phyloP scores from a whole-genome alignment of 2,888 invertebrate genomes.

The Lasioglossum villosulum region DNA sequence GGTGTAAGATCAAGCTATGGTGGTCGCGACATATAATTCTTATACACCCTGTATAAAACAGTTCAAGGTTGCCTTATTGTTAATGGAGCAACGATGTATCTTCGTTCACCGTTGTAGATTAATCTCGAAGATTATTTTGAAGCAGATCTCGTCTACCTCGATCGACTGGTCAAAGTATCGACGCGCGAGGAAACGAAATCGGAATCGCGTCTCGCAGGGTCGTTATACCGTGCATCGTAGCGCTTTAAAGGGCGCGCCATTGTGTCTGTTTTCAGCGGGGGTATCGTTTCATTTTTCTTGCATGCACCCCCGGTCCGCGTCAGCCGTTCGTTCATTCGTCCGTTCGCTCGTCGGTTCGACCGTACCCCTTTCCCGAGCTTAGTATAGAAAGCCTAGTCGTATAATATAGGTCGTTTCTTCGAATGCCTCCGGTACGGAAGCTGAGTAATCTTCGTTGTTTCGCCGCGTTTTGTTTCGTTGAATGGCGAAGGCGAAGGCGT shows the following conservation, averaged over 20 bases:
- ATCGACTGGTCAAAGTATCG: neutral
- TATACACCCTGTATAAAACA: neutral
- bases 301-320: neutral
- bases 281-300: constrained; percentile 27
- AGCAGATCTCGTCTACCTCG: neutral
- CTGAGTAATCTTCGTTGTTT: constrained; percentile 62
- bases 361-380: constrained; percentile 23
- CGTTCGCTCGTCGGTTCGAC: constrained; percentile 1
- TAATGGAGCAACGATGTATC: too few relatives aligned
- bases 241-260: constrained; percentile 37
- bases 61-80: neutral
- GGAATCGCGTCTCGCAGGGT: constrained; percentile 28
- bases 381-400: constrained; percentile 48
- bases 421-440: constrained; percentile 60
- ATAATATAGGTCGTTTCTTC: constrained; percentile 63
- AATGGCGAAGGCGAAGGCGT: constrained; percentile 42
- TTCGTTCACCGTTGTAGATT: too few relatives aligned
- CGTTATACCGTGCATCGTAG: constrained; percentile 45
- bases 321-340: neutral
- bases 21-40: too few relatives aligned
- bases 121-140: neutral
- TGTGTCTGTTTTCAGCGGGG: constrained; percentile 31
- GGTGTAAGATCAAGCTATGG: too few relatives aligned
- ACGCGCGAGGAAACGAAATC: constrained; percentile 38
- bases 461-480: constrained; percentile 59